Conservation (phyloP, 2,797 vertebrate species). For the Cichlasoma orientale region DNA sequence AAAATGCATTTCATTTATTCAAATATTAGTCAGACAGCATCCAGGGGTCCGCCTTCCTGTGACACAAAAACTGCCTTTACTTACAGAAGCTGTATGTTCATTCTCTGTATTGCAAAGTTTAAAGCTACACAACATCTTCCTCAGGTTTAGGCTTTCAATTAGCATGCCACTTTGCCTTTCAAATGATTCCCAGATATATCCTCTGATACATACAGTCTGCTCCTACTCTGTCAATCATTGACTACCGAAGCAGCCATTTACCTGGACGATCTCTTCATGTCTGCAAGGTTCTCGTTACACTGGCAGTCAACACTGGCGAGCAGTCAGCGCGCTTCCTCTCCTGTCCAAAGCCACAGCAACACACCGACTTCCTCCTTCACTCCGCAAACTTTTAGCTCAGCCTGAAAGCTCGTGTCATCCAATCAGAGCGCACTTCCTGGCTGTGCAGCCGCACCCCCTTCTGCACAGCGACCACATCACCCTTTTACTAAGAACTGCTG, state of each 20-base stretch:
- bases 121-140: not conserved
- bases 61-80: not conserved
- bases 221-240: not conserved
- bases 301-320: constrained; percentile 21
- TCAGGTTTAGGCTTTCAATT: not conserved
- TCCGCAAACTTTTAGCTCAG: constrained; percentile 71
- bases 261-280: constrained; percentile 82
- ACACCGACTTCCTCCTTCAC: constrained; percentile 75
- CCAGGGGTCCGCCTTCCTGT: not conserved
- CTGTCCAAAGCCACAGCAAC: constrained; percentile 35
- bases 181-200: not conserved
- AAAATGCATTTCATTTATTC: not conserved
- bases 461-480: constrained; percentile 43
- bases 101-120: not conserved
- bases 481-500: constrained; percentile 5
- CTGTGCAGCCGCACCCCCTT: constrained; percentile 39
- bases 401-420: constrained; percentile 46
- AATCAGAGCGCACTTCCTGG: constrained; percentile 72
- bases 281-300: constrained; percentile 48
- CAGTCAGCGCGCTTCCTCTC: constrained; percentile 34
- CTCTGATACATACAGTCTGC: not conserved
- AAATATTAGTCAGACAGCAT: not conserved
- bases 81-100: not conserved
- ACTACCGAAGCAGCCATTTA: constrained; percentile 53
- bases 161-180: not conserved